A percentile compares a stretch with the other conserved stretches of the same genome.
phyloP scores from a whole-genome alignment of 2,113 vertebrate genomes.

The Sturnira hondurensis region DNA sequence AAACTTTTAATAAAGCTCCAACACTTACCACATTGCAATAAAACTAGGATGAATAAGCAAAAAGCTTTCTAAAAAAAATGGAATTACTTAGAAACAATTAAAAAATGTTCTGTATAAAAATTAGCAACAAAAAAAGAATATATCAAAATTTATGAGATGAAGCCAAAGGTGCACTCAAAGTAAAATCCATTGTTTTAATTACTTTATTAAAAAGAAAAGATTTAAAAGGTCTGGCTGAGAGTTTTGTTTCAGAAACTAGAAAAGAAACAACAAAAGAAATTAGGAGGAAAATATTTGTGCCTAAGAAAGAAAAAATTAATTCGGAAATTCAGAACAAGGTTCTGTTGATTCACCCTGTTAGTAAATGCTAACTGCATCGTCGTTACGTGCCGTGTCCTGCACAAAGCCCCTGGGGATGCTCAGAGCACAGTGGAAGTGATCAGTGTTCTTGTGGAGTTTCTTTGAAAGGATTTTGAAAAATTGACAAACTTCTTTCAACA shows the following conservation, averaged over 20 bases:
- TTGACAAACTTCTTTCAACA: neutral
- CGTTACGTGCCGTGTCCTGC: neutral
- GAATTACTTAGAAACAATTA: neutral
- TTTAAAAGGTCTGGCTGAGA: neutral
- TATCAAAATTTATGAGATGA: neutral
- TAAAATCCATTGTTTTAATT: neutral
- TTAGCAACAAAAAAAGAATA: neutral
- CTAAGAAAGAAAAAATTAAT: neutral
- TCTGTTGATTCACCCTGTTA: neutral
- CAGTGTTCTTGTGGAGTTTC: neutral
- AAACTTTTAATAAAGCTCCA: neutral
- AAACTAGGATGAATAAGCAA: neutral
- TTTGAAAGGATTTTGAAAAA: neutral
- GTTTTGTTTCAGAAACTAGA: neutral
- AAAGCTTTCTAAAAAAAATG: neutral
- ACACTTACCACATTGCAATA: neutral
- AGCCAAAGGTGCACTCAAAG: neutral
- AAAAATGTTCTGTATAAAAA: conserved; percentile 1
- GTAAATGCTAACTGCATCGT: neutral
- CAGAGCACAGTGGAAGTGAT: neutral
- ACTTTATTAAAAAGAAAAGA: neutral
- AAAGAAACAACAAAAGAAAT: neutral
- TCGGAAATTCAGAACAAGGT: neutral
- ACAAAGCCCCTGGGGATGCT: neutral
- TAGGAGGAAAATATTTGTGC: neutral